Conservation (phyloP, 2,797 vertebrate genomes). For the Ceyx erithaca region DNA sequence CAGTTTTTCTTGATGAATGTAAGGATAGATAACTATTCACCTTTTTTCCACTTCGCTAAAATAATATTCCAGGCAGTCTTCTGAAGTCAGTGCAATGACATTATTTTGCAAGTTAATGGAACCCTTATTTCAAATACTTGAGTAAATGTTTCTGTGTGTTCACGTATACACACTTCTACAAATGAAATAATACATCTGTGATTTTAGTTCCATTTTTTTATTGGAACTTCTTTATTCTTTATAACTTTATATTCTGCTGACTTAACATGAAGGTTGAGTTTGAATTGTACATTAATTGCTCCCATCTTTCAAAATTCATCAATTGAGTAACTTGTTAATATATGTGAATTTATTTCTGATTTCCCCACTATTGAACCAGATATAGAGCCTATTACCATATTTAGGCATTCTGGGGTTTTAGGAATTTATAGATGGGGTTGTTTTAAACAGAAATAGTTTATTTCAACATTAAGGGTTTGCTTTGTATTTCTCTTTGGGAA, state of each 20-base stretch:
- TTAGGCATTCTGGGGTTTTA: not conserved
- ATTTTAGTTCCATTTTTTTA: not conserved
- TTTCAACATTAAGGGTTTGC: not conserved
- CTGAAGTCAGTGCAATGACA: not conserved
- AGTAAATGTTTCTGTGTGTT: not conserved
- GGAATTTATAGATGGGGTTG: not conserved
- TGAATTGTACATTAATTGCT: not conserved
- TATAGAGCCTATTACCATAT: not conserved
- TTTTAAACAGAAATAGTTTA: not conserved
- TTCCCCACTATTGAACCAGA: not conserved
- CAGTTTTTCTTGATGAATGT: not conserved
- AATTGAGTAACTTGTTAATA: not conserved
- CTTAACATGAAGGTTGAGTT: not conserved
- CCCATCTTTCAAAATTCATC: not conserved
- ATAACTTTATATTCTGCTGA: not conserved
- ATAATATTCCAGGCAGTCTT: constrained; percentile 30
- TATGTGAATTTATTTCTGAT: not conserved
- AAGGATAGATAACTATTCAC: constrained; percentile 29
- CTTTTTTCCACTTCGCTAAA: constrained; percentile 47
- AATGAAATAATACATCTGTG: not conserved
- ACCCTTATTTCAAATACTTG: constrained; percentile 29
- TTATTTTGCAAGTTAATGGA: constrained; percentile 39
- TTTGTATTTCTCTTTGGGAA: not conserved
- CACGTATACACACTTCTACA: not conserved
- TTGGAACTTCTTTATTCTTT: too few relatives aligned